These are phyloP conservation scores for Pheosia tremula DNA, from an alignment of 2,888 invertebrate species.

Conservation along the genomic window DNA sequence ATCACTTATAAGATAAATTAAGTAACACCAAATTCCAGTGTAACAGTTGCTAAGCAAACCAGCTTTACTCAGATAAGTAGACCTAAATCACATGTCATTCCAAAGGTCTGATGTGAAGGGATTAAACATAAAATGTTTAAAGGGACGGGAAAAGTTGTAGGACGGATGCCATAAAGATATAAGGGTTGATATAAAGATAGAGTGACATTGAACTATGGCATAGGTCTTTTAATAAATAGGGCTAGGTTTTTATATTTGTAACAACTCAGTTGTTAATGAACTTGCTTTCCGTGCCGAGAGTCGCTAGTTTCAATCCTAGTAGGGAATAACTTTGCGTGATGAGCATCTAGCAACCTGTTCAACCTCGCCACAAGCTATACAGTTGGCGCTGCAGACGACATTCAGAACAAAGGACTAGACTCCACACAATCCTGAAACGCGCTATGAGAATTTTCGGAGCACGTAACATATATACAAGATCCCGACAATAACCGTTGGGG, in stretches of 20 bases:
- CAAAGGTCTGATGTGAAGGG: neutral
- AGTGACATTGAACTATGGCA: neutral
- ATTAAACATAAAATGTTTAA: neutral
- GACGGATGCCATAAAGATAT: neutral
- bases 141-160: neutral
- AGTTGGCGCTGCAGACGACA: no score
- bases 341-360: no score
- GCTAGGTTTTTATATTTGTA: neutral
- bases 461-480: no score
- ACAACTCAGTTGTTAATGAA: no score
- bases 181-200: neutral
- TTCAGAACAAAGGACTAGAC: no score
- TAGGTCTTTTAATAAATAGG: neutral
- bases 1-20: neutral
- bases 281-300: no score
- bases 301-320: no score
- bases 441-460: no score
- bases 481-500: no score
- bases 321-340: no score
- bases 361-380: no score
- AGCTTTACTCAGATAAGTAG: neutral
- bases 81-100: slow-evolving; percentile 1
- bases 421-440: no score
- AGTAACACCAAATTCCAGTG: neutral
- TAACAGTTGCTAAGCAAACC: neutral